Percentiles rank a stretch among this genome's conserved stretches.
These are phyloP conservation scores for Coelogynopora nodosa DNA, from an alignment of 2,888 invertebrate genomes.

Conservation along the genomic window DNA sequence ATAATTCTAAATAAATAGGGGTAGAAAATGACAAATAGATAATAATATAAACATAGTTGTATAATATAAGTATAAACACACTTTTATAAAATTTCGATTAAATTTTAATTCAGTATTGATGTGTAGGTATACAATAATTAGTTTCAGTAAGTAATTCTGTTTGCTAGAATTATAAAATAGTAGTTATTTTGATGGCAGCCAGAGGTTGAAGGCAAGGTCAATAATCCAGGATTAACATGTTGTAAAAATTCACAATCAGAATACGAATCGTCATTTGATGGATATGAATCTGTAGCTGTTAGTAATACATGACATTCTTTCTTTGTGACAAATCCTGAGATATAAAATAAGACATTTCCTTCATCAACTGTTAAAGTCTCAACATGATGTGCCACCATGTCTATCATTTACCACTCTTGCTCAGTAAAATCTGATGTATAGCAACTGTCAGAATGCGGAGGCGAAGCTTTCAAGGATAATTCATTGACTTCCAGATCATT, in stretches of 20 bases:
- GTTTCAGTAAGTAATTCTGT: too few relatives aligned
- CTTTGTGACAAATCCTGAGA: conserved; percentile 22
- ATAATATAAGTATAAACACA: too few relatives aligned
- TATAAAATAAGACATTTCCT: conserved; percentile 28
- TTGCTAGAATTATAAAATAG: too few relatives aligned
- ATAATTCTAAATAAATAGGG: too few relatives aligned
- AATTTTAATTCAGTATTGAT: too few relatives aligned
- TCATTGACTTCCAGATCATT: background rate
- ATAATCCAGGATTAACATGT: conserved; percentile 24
- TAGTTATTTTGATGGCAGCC: too few relatives aligned
- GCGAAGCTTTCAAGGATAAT: conserved; percentile 5
- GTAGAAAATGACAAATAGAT: too few relatives aligned
- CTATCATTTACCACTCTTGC: conserved; percentile 14
- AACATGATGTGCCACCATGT: background rate
- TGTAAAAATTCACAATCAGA: conserved; percentile 25
- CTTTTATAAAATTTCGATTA: too few relatives aligned
- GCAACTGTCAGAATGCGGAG: conserved; percentile 19
- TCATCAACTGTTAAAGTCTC: conserved; percentile 13
- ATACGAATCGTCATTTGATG: conserved; percentile 31
- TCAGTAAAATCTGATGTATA: conserved; percentile 20
- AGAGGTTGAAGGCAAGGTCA: conserved; percentile 27
- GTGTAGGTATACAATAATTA: too few relatives aligned
- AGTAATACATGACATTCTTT: background rate
- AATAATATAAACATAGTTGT: too few relatives aligned
- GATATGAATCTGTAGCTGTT: conserved; percentile 28